A percentile compares a stretch with the other conserved stretches of the same genome.
These are phyloP conservation scores for Drosophila setifemur DNA, from an alignment of 1,140 invertebrate genomes.

Conservation along the genomic window DNA sequence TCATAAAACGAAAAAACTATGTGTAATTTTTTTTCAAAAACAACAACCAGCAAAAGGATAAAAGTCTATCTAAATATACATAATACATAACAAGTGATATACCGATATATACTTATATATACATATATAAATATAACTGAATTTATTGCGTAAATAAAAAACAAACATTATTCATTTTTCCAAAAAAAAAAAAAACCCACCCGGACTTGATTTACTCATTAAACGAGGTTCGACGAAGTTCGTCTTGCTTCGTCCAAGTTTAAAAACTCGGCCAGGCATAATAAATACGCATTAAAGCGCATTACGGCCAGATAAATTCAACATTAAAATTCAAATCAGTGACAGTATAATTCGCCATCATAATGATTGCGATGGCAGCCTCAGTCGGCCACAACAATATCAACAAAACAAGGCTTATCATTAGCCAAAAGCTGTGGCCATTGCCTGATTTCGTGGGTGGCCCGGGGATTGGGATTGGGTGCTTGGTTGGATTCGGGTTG, in stretches of 20 bases:
- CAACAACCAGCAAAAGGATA: neutral
- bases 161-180: constrained; percentile 53
- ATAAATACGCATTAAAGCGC: constrained; percentile 57
- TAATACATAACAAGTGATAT: constrained; percentile 57
- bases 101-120: constrained; percentile 35
- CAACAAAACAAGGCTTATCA: constrained; percentile 74
- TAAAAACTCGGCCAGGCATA: constrained; percentile 36
- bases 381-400: constrained; percentile 16
- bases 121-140: constrained; percentile 26
- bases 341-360: constrained; percentile 58
- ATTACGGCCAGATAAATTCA: constrained; percentile 46
- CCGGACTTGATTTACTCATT: constrained; percentile 22
- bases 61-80: constrained; percentile 19
- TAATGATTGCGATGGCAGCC: constrained; percentile 68
- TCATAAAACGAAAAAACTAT: constrained; percentile 38
- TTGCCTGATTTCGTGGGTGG: constrained; percentile 49
- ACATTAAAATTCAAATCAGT: constrained; percentile 73
- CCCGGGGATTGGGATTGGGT: neutral
- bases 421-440: constrained; percentile 62
- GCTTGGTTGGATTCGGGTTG: constrained; percentile 10
- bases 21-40: constrained; percentile 28
- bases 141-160: constrained; percentile 50
- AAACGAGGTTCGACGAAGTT: too few species aligned
- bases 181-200: constrained; percentile 35
- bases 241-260: too few species aligned